A percentile compares a stretch with the other conserved stretches of the same genome.
Evolutionary conservation across 2,888 invertebrate genomes (phyloP).

Genomic region (Hypselothyrea guttata): DNA sequence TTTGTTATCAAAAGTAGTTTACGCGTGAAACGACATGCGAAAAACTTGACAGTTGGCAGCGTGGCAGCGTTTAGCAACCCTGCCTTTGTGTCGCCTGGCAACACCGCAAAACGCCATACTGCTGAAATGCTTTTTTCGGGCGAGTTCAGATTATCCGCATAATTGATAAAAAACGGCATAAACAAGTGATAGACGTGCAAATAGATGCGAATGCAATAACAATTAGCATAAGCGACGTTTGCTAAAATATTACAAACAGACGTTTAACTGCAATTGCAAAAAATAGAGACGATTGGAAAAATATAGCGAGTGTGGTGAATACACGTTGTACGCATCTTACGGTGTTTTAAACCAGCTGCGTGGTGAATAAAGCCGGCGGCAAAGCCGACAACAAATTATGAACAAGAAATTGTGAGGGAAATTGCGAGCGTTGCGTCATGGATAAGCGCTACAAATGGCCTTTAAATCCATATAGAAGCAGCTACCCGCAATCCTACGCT

Average conservation of each 20-base stretch:
- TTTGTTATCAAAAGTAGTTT: not conserved
- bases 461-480: slow-evolving; percentile 31
- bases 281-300: slow-evolving; percentile 48
- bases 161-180: slow-evolving; percentile 40
- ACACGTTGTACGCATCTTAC: slow-evolving; percentile 66
- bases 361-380: slow-evolving; percentile 54
- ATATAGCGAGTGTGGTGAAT: slow-evolving; percentile 68
- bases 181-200: slow-evolving; percentile 30
- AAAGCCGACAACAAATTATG: slow-evolving; percentile 42
- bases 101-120: slow-evolving; percentile 69
- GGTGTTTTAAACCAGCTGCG: slow-evolving; percentile 62
- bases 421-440: slow-evolving; percentile 39
- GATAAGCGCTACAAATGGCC: slow-evolving; percentile 64
- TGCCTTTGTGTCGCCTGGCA: slow-evolving; percentile 54
- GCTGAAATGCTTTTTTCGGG: slow-evolving; percentile 64
- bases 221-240: slow-evolving; percentile 29
- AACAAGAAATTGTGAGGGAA: slow-evolving; percentile 30
- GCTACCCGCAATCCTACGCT: slow-evolving; percentile 35
- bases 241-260: slow-evolving; percentile 18
- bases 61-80: slow-evolving; percentile 54
- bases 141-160: slow-evolving; percentile 53
- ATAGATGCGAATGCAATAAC: slow-evolving; percentile 8
- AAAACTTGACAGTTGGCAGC: slow-evolving; percentile 46
- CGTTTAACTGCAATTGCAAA: slow-evolving; percentile 42
- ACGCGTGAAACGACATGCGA: not conserved